Base-by-base conservation (phyloP, 2,113 vertebrate genomes). In the Pycnonotus jocosus region DNA sequence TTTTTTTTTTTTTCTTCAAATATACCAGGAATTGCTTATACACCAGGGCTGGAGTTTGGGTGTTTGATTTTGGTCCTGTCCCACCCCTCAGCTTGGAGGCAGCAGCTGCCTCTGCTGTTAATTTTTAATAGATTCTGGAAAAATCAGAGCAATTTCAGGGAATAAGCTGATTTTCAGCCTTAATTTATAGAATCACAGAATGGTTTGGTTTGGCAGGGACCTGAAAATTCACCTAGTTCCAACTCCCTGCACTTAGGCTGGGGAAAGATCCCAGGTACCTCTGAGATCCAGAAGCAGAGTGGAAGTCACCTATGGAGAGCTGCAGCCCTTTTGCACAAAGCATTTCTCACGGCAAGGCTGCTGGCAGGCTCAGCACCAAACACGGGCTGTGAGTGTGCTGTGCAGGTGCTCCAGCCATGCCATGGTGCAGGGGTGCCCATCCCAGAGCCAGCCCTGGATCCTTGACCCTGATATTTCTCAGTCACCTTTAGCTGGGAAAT, bases 311-410 rank as follows among this genome's bases (percentile, higher is more conserved):
- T n/a, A 0, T 14, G 54, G 68, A 77, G 81, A 86, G 9, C 45
- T 80, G 3, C 3, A 17, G 40, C 3, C 8, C 15, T 72, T 9
- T 5, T 24, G 13, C 76, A 30, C 0, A 3, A 42, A 82, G 66
- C 15, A 30, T 50, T 64, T 20, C 56, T 44, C 40, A 8, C 3
- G 0, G 4, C 25, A 4, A 24, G 44, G 40, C 56, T 86, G 84
- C 58, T 17, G 58, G 54, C 23, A 28, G 65, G 56, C 91, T 91
- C 76, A 68, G 76, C 65, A 53, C 24, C 74, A 37, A 38, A 30
- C 4, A 11, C 0, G 1, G 69, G 51, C 47, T 85, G 47, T 4
- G 3, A 66, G 9, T 0, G 0, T n/a, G 15, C 37, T 2, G 0
- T 25, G 69, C 86, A 21, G 2, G 22, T 50, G 82, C 83, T 60